A percentile compares a stretch with the other conserved stretches of the same genome.
Conservation (phyloP, 2,113 vertebrate species). For the Cyanoramphus novaezelandiae region DNA sequence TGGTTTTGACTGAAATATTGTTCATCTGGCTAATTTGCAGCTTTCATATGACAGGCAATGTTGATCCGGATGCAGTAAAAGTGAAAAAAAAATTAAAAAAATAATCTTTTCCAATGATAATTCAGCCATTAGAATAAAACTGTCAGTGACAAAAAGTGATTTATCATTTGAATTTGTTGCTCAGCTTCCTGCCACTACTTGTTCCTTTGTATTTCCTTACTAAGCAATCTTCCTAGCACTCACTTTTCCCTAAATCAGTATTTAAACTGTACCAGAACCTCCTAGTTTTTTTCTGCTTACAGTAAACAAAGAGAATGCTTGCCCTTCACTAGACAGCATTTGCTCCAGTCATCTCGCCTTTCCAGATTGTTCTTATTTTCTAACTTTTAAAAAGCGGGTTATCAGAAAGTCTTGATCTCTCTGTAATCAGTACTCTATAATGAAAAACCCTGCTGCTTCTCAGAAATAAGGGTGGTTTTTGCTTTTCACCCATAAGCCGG, state of each 20-base stretch:
- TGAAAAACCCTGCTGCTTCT: background rate
- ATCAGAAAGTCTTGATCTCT: background rate
- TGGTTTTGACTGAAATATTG: background rate
- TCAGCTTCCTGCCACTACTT: background rate
- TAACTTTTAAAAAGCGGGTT: background rate
- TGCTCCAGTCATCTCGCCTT: background rate
- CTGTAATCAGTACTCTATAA: background rate
- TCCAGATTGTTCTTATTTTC: background rate
- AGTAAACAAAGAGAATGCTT: background rate
- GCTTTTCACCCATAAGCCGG: background rate
- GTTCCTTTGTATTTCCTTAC: background rate
- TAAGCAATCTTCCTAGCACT: background rate
- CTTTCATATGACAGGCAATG: background rate
- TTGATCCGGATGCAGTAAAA: background rate
- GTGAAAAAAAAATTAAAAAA: background rate
- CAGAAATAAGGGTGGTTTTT: background rate
- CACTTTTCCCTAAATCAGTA: background rate
- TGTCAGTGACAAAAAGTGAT: background rate
- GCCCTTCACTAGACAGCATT: background rate
- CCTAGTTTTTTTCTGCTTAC: background rate
- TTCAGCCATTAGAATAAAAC: background rate
- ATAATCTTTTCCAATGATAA: background rate
- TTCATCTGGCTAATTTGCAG: background rate
- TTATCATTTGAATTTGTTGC: background rate
- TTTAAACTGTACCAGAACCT: background rate